Evolutionary conservation across 2,797 vertebrate genomes (phyloP).

Genomic region (Enteromius anoplus): DNA sequence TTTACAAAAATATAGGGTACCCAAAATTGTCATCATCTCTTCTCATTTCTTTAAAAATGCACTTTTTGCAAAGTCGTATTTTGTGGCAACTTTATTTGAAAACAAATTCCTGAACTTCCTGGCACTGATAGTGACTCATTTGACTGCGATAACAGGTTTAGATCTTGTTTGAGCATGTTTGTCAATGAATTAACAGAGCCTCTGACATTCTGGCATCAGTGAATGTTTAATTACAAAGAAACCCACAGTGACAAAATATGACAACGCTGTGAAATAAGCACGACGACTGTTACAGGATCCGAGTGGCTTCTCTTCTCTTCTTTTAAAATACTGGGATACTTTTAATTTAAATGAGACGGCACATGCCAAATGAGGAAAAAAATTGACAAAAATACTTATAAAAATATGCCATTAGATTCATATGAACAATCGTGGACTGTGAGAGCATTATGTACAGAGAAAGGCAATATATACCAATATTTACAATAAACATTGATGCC

Average conservation of each 20-base stretch:
- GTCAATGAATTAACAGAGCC: constrained; percentile 5
- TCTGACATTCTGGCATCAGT: constrained; percentile 73
- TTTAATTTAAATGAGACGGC: constrained; percentile 76
- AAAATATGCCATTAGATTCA: constrained; percentile 88
- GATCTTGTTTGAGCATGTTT: neutral
- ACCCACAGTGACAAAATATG: constrained; percentile 82
- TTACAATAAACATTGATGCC: constrained; percentile 77
- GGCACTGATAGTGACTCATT: neutral
- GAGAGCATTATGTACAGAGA: constrained; percentile 84
- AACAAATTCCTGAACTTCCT: neutral
- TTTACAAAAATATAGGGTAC: too few relatives aligned
- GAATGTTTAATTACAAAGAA: constrained; percentile 86
- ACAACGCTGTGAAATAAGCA: constrained; percentile 71
- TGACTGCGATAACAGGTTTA: neutral
- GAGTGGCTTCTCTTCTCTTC: constrained; percentile 47
- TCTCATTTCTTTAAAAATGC: neutral
- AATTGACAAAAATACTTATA: constrained; percentile 77
- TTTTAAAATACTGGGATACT: constrained; percentile 65
- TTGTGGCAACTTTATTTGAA: neutral
- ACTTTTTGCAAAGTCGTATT: neutral
- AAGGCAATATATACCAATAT: constrained; percentile 81
- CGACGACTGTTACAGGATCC: constrained; percentile 63
- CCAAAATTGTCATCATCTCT: neutral
- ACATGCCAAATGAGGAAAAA: constrained; percentile 67
- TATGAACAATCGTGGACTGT: constrained; percentile 82